Conservation (phyloP, 2,797 vertebrate genomes). For the Liasis olivaceus region DNA sequence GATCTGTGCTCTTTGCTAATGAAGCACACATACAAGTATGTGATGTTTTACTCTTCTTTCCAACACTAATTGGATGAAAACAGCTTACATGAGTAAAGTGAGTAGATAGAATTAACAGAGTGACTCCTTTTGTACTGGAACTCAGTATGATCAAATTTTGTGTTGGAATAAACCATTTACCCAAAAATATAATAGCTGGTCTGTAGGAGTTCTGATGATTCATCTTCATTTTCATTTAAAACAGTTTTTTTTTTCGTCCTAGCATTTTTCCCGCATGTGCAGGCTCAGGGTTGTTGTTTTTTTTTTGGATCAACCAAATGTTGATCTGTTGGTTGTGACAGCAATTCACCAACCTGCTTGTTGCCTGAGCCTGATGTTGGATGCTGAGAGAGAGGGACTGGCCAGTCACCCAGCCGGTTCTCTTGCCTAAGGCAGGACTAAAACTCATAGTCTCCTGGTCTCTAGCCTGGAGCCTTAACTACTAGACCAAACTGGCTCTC, state of each 20-base stretch:
- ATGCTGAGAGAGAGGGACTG: no score
- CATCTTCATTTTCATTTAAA: background rate
- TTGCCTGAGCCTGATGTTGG: no score
- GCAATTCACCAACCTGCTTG: no score
- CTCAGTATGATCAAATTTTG: background rate
- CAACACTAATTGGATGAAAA: conserved; percentile 49
- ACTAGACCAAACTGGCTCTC: background rate
- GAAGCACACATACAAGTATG: background rate
- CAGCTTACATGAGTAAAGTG: background rate
- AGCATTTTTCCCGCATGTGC: background rate
- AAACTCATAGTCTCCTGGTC: no score
- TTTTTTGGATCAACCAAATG: no score
- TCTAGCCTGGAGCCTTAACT: no score
- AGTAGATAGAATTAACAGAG: conserved; percentile 7
- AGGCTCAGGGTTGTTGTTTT: no score
- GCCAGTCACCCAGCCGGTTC: no score
- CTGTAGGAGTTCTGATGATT: background rate
- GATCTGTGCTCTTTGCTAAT: conserved; percentile 15
- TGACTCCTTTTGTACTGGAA: background rate
- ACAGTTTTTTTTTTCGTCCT: conserved; percentile 11
- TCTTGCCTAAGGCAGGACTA: no score
- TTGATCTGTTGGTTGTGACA: no score
- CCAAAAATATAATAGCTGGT: conserved; percentile 13
- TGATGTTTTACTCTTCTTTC: conserved; percentile 26
- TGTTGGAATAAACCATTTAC: conserved; percentile 12